Evolutionary conservation across 1,140 invertebrate species (phyloP), one percentile per base, ranked within the genome.

Genomic region (Octopus bimaculoides): DNA sequence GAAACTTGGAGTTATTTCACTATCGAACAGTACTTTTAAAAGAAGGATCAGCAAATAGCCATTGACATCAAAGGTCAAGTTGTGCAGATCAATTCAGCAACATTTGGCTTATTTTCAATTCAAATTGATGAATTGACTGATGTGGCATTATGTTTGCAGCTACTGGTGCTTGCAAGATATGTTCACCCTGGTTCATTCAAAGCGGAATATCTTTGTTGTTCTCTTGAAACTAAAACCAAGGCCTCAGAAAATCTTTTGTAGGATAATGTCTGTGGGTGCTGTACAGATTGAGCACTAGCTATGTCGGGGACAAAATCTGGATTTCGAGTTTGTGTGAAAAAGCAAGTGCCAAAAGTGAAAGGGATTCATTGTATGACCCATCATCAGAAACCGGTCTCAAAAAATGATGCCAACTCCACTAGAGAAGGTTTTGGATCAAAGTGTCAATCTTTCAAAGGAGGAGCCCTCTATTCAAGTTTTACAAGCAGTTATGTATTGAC

Each of bases 251-350:
- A 66, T 66, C 3, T 2, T 66, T 66, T 66, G 61, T 66, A n/a
- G 3, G 61, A 66, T 66, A 66, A 66, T 66, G 61, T 66, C 61
- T 66, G 61, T 66, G 61, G 61, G n/a, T 66, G 61, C 61, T 66
- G 61, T 66, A 66, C 61, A 66, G 61, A 66, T 66, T 9, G 9
- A 66, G 61, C 61, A 66, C 9, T n/a, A 66, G 61, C 61, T 66
- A 66, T 66, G 61, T 66, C n/a, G n/a, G 61, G n/a, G n/a, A 66
- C 61, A 66, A 66, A 66, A 66, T 66, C 61, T 66, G 61, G 61
- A 66, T 66, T 66, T n/a, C 61, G n/a, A 66, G 61, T 66, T 66
- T 66, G 61, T 66, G 61, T 66, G 61, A 66, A 66, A 66, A 66
- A 66, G 61, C n/a, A n/a, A 66, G 61, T n/a, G n/a, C 61, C 61